phyloP scores from a whole-genome alignment of 2,888 invertebrate genomes.

The Anodontia alba region DNA sequence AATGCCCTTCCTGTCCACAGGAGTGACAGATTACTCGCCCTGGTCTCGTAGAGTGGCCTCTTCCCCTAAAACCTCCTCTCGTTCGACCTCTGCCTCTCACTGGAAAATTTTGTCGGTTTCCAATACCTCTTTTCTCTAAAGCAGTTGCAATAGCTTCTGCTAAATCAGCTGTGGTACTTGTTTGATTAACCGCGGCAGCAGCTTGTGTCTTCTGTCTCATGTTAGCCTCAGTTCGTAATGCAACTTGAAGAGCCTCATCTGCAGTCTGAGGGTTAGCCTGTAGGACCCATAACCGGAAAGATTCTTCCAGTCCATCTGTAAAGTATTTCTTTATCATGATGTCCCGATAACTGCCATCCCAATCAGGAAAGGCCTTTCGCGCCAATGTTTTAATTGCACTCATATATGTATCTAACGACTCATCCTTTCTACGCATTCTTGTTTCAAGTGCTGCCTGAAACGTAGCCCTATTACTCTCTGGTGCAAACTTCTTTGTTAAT shows the following conservation, averaged over 20 bases:
- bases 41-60: neutral
- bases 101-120: neutral
- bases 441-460: constrained; percentile 8
- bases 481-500: neutral
- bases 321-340: constrained; percentile 11
- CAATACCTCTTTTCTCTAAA: neutral
- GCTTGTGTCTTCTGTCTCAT: neutral
- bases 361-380: constrained; percentile 15
- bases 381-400: too few relatives aligned
- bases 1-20: constrained; percentile 16
- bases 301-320: neutral
- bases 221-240: neutral
- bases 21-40: neutral
- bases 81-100: neutral
- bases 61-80: neutral
- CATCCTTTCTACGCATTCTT: neutral
- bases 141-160: constrained; percentile 17
- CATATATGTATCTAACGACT: too few relatives aligned
- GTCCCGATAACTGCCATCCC: neutral
- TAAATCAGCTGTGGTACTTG: neutral
- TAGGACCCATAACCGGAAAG: neutral
- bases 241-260: constrained; percentile 14
- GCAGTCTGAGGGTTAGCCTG: neutral
- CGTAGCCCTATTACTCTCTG: neutral
- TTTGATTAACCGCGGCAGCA: neutral